phyloP scores from a whole-genome alignment of 2,797 vertebrate species.

The Antennarius maculatus region DNA sequence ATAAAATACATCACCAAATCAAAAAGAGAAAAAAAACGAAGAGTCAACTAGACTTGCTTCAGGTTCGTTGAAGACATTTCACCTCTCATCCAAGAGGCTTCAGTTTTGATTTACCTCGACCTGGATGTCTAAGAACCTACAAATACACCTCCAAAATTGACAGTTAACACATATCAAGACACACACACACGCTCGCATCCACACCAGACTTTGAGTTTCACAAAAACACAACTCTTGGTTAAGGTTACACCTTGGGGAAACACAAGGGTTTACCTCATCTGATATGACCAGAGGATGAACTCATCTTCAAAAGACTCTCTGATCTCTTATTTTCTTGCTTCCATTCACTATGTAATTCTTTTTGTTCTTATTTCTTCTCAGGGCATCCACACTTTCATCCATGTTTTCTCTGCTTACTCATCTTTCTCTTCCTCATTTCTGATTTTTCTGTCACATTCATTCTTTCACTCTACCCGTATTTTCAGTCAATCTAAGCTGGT shows the following conservation, averaged over 20 bases:
- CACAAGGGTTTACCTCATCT: slow-evolving; percentile 1
- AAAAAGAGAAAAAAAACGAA: too few relatives aligned
- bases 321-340: background rate
- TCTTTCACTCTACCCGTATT: background rate
- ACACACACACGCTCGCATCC: background rate
- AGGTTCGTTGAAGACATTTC: too few relatives aligned
- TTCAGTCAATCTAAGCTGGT: slow-evolving; percentile 23
- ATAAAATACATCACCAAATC: too few relatives aligned
- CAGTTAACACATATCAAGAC: slow-evolving; percentile 16
- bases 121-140: too few relatives aligned
- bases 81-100: too few relatives aligned
- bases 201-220: background rate
- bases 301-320: background rate
- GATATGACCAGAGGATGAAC: background rate
- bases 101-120: too few relatives aligned
- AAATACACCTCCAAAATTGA: background rate
- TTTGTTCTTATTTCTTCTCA: slow-evolving; percentile 21
- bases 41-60: too few relatives aligned
- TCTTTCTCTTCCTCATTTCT: background rate
- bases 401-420: slow-evolving; percentile 11
- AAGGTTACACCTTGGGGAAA: background rate
- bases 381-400: background rate
- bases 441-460: slow-evolving; percentile 7
- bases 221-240: background rate
- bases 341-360: background rate